Evolutionary conservation across 2,888 invertebrate genomes (phyloP).

Genomic region (Chymomyza procnemis): DNA sequence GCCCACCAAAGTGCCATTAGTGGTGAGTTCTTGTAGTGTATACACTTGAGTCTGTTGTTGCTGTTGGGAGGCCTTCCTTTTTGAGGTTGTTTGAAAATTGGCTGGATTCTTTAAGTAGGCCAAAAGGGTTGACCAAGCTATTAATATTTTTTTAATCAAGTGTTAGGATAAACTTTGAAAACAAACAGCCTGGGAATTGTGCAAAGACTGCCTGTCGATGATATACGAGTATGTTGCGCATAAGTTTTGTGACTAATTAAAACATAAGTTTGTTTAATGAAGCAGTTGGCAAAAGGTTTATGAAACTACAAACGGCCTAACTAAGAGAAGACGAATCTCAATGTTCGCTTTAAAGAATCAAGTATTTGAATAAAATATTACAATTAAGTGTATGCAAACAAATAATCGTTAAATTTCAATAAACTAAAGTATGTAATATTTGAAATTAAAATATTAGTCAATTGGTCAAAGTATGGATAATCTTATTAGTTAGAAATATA

Average conservation of each 20-base stretch:
- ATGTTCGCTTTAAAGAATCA: not conserved
- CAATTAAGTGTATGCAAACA: too few relatives aligned
- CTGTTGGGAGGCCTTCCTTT: not conserved
- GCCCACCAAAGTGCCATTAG: not conserved
- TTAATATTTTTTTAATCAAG: constrained; percentile 18
- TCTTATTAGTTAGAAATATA: too few relatives aligned
- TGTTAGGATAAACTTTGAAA: constrained; percentile 1
- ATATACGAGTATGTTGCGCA: not conserved
- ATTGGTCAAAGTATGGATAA: too few relatives aligned
- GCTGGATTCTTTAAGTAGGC: not conserved
- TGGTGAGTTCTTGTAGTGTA: not conserved
- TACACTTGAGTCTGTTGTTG: not conserved
- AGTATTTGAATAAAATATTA: too few relatives aligned
- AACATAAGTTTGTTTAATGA: not conserved
- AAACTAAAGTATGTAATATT: too few relatives aligned
- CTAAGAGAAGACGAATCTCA: not conserved
- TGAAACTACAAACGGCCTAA: not conserved
- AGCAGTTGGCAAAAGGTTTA: not conserved
- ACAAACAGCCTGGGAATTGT: not conserved
- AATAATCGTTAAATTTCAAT: too few relatives aligned
- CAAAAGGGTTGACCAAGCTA: not conserved
- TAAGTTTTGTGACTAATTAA: not conserved
- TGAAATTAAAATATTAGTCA: too few relatives aligned
- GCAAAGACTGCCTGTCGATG: not conserved
- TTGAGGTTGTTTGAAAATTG: not conserved